Percentiles rank a stretch among this genome's conserved stretches.
Evolutionary conservation across 2,797 vertebrate genomes (phyloP).

Genomic region (Danio jaintianensis): DNA sequence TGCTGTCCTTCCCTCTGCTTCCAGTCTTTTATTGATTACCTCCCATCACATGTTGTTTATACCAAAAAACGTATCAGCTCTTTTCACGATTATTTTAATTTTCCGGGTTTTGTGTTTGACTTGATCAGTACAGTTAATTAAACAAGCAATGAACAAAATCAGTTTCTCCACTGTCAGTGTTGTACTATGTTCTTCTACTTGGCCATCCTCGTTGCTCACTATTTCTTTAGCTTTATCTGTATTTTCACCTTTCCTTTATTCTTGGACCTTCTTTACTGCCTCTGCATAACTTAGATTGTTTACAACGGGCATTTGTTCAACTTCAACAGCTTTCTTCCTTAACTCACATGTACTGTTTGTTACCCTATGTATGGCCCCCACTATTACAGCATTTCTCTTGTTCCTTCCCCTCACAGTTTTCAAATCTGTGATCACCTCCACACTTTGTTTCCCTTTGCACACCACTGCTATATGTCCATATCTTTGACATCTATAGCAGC

Average conservation of each 20-base stretch:
- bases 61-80: background rate
- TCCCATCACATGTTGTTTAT: background rate
- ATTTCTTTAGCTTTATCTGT: background rate
- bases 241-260: background rate
- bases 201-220: background rate
- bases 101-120: constrained; percentile 32
- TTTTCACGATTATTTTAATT: background rate
- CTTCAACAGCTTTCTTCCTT: constrained; percentile 11
- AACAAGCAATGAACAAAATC: constrained; percentile 18
- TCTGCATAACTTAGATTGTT: constrained; percentile 6
- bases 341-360: constrained; percentile 35
- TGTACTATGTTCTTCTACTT: background rate
- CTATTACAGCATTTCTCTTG: constrained; percentile 16
- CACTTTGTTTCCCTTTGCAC: constrained; percentile 30
- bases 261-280: background rate
- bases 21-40: background rate
- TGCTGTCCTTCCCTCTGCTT: background rate
- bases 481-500: constrained; percentile 5
- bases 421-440: constrained; percentile 24
- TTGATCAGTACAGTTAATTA: constrained; percentile 17
- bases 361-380: constrained; percentile 13
- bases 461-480: constrained; percentile 25
- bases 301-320: background rate
- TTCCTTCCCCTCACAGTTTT: constrained; percentile 5
- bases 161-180: background rate